Evolutionary conservation across 2,113 vertebrate species (phyloP), one percentile per base, ranked within the genome.

Genomic region (Xenopus borealis): DNA sequence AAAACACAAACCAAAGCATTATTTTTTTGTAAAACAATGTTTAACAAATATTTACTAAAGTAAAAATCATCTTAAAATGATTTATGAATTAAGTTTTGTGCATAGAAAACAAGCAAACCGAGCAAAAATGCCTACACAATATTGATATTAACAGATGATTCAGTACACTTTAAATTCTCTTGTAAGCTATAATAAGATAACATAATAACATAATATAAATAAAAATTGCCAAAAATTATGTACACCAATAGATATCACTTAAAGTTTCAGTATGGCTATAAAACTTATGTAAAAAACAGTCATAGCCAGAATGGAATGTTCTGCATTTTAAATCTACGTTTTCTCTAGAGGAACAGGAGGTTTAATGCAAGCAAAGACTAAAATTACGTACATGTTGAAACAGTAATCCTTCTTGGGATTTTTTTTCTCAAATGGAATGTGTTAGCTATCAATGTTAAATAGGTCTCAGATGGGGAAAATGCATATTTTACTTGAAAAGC

Each of bases 371-470:
- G 46, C 58, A 76, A 76, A 69, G 66, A 69, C 58, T 69, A 62
- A 69, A 69, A 66, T 69, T 76, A 64, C 73, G 73, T 76, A 76
- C 58, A 76, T 69, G 73, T 76, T 76, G 66, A 76, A 76, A 76
- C 66, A 69, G 73, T 76, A 76, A 76, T 76, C 66, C 66, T 63
- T 76, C 73, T 64, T 69, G 66, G 73, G 59, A 76, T 76, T 76
- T 73, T 76, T 76, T 66, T 27, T 27, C 23, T 58, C 73, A 69
- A 66, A 69, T 76, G 73, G 73, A 76, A 59, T 76, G 73, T 63
- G 66, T 76, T 76, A 69, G 66, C 66, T 76, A 69, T 76, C 66
- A 69, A 69, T 76, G 62, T 69, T 76, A 76, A 76, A 76, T 59
- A 63, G 57, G 73, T 69, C 66, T 76, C 73, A 76, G 73, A 69